Evolutionary conservation across 2,888 invertebrate genomes (phyloP).

Genomic region (Perithous albicinctus): DNA sequence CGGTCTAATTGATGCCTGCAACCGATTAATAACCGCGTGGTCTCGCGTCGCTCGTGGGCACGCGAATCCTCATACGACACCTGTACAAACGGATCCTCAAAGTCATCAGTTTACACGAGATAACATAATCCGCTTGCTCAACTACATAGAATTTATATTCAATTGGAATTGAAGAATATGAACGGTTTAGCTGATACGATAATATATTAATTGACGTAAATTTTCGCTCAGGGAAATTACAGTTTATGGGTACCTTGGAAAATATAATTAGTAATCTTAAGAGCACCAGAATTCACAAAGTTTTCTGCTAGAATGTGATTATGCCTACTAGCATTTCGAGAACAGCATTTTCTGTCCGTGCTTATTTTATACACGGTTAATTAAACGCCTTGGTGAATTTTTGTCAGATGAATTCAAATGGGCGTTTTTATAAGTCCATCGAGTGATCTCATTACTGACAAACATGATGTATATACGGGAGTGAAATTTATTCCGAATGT

Average conservation of each 20-base stretch:
- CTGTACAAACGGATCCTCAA: conserved; percentile 13
- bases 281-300: neutral
- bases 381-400: too few relatives aligned
- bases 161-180: neutral
- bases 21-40: conserved; percentile 48
- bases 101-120: conserved; percentile 12
- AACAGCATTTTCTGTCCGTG: too few relatives aligned
- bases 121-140: neutral
- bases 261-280: neutral
- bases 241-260: neutral
- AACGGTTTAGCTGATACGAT: too few relatives aligned
- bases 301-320: too few relatives aligned
- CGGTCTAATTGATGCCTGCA: conserved; percentile 48
- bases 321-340: too few relatives aligned
- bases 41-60: conserved; percentile 10
- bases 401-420: too few relatives aligned
- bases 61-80: conserved; percentile 21
- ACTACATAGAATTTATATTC: neutral
- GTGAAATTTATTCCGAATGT: neutral
- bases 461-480: too few relatives aligned
- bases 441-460: neutral
- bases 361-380: too few relatives aligned
- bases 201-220: too few relatives aligned
- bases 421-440: too few relatives aligned
- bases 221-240: neutral